Conservation (phyloP, 2,888 invertebrate genomes). For the Parnassius apollo region DNA sequence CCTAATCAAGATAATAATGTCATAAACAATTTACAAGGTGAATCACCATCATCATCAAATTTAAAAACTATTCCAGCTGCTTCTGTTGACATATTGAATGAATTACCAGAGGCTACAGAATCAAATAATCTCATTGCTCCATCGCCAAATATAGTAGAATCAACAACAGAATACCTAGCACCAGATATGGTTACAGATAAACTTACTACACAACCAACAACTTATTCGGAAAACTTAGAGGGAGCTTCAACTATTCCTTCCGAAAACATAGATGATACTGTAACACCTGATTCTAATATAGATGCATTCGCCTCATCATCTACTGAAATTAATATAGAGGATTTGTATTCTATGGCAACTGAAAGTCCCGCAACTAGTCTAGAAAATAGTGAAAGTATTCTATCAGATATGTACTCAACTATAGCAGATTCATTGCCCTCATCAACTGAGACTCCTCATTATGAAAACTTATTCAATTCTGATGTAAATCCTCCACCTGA, state of each 20-base stretch:
- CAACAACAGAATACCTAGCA: conserved; percentile 30
- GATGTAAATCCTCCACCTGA: conserved; percentile 43
- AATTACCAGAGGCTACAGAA: conserved; percentile 14
- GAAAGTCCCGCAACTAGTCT: conserved; percentile 32
- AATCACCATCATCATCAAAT: conserved; percentile 3
- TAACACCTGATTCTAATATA: conserved; percentile 14
- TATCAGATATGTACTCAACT: conserved; percentile 59
- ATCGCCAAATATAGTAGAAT: conserved; percentile 26
- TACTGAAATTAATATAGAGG: conserved; percentile 27
- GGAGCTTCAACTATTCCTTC: not conserved
- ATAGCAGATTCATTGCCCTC: conserved; percentile 62
- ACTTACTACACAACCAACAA: not conserved
- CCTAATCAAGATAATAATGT: conserved; percentile 8
- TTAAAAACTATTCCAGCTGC: conserved; percentile 18
- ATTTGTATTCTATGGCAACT: conserved; percentile 31
- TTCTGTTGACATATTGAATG: conserved; percentile 1
- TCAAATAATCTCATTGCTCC: not conserved
- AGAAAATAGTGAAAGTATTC: conserved; percentile 47
- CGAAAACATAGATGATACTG: conserved; percentile 2
- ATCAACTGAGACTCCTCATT: conserved; percentile 47
- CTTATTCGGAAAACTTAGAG: conserved; percentile 1
- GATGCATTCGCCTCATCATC: conserved; percentile 8
- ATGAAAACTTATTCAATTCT: conserved; percentile 49
- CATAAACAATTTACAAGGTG: conserved; percentile 3
- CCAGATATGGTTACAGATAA: not conserved